Conservation (phyloP, 1,140 invertebrate genomes). For the Sipha flava region DNA sequence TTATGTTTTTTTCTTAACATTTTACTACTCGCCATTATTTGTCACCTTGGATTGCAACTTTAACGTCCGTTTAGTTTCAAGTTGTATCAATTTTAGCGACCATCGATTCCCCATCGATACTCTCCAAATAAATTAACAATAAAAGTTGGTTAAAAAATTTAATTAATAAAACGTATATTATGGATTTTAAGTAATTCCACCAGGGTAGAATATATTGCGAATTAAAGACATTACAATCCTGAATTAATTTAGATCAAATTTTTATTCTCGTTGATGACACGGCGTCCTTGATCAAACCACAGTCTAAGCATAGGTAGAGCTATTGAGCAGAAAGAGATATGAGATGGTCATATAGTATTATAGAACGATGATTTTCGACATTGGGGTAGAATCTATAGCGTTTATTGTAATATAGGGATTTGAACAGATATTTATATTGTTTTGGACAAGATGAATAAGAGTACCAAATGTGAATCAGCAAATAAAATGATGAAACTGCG, state of each 20-base stretch:
- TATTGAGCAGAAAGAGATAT: too few species aligned
- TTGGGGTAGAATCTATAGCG: neutral
- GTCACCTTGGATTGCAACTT: neutral
- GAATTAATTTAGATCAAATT: neutral
- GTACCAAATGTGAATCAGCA: neutral
- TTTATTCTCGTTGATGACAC: neutral
- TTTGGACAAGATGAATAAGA: neutral
- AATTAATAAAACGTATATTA: neutral
- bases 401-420: constrained; percentile 22
- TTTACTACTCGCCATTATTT: neutral
- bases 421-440: constrained; percentile 20
- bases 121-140: neutral
- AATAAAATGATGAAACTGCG: constrained; percentile 30
- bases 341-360: neutral
- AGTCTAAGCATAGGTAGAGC: neutral
- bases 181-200: neutral
- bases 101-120: neutral
- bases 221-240: neutral
- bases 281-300: neutral
- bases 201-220: neutral
- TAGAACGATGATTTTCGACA: neutral
- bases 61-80: neutral
- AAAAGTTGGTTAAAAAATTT: neutral
- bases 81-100: neutral
- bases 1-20: neutral